Base-by-base conservation (phyloP, 2,888 invertebrate genomes). In the Anoncus sp. region DNA sequence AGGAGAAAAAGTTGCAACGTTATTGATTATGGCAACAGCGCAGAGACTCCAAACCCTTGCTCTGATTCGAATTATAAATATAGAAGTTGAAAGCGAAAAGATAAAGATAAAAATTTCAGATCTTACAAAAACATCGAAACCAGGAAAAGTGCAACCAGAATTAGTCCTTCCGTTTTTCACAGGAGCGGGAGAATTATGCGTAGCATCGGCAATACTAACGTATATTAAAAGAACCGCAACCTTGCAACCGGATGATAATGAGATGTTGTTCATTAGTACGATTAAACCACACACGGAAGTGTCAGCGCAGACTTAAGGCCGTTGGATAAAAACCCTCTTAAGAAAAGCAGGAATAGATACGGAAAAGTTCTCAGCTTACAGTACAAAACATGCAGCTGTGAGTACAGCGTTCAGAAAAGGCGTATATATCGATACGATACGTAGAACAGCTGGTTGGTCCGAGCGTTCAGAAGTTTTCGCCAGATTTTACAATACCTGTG, bases 261-360 rank as follows among this genome's bases (percentile, higher is more conserved):
- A 73, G 43, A 74, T 22, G 14, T 45, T 80, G 12, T 65, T 80
- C 9, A 72, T 83, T n/a, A 20, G 70, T 18, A 71, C 77, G 3
- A 45, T 65, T 9, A 75, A 77, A 47, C 82, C 80, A 3, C 62
- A 43, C 69, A 66, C 38, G 1, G 47, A 73, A 7, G 80, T 78
- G 49, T 59, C 78, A 57, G 57, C 79, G 4, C 80, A 82, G 53
- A 81, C 82, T 10, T 74, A 82, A n/a, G 71, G 79, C n/a, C 80
- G 81, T 51, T 83, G 81, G 79, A 69, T 83, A 40, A 81, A 84
- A 71, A 45, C 75, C 0, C 24, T 80, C 1, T 55, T 81, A 7
- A 24, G 9, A 10, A 77, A 82, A 63, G 75, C 71, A 16, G 82
- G 79, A 16, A 69, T 82, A n/a, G 73, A 83, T 67, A 83, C 66